These are phyloP conservation scores for Euwallacea similis DNA, from an alignment of 1,140 invertebrate species.

Conservation along the genomic window DNA sequence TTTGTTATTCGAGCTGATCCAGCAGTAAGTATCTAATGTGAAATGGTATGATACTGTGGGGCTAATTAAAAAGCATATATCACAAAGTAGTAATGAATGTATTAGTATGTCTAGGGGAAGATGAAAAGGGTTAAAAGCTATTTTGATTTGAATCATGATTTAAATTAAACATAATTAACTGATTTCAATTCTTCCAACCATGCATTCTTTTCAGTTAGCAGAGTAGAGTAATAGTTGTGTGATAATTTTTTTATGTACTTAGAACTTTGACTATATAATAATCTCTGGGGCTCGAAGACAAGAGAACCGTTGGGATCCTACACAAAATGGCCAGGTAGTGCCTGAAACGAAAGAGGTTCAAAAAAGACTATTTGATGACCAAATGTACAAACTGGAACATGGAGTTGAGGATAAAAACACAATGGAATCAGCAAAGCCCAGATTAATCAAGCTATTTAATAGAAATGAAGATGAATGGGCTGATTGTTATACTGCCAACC, in stretches of 20 bases:
- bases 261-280: conserved; percentile 98
- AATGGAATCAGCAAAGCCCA: conserved; percentile 70
- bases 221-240: conserved; percentile 22
- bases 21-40: conserved; percentile 63
- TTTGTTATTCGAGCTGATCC: conserved; percentile 99
- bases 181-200: too few species aligned
- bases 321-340: conserved; percentile 92
- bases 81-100: too few species aligned
- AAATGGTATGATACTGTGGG: conserved; percentile 27
- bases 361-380: conserved; percentile 86
- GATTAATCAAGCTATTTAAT: conserved; percentile 73
- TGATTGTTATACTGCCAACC: conserved; percentile 91
- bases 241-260: conserved; percentile 44
- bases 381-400: conserved; percentile 97
- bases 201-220: too few species aligned
- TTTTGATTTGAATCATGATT: too few species aligned
- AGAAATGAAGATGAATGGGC: conserved; percentile 79
- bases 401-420: conserved; percentile 77
- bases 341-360: conserved; percentile 87
- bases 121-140: background rate
- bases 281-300: conserved; percentile 92
- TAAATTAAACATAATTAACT: too few species aligned
- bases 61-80: too few species aligned
- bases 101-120: background rate
- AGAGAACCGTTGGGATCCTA: conserved; percentile 97